phyloP scores from a whole-genome alignment of 2,888 invertebrate genomes.

The Melikaiella ostensackeni region DNA sequence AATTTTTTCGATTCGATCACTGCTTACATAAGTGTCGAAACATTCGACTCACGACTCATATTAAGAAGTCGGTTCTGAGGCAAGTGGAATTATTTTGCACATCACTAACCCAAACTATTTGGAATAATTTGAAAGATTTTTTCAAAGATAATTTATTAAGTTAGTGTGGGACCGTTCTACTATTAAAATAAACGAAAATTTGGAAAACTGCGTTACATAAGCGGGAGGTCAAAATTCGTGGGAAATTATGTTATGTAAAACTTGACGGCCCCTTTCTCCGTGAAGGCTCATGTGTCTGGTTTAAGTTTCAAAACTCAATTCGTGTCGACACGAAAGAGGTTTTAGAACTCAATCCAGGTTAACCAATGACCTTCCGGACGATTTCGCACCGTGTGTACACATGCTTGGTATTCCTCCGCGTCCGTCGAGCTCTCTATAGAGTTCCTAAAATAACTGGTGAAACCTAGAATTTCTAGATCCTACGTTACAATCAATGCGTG shows the following conservation, averaged over 20 bases:
- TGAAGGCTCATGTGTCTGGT: neutral
- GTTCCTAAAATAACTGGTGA: slow-evolving; percentile 56
- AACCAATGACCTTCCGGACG: slow-evolving; percentile 37
- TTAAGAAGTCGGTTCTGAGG: too few relatives aligned
- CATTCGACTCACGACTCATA: too few relatives aligned
- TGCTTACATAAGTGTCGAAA: too few relatives aligned
- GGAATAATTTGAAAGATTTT: neutral
- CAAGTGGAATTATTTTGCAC: too few relatives aligned
- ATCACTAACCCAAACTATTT: too few relatives aligned
- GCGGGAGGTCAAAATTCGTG: too few relatives aligned
- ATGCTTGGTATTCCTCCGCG: slow-evolving; percentile 51
- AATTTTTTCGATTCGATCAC: too few relatives aligned
- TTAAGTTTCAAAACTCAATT: slow-evolving; percentile 12
- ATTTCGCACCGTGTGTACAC: slow-evolving; percentile 42
- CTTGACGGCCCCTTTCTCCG: neutral
- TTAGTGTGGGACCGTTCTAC: neutral
- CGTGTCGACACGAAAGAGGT: slow-evolving; percentile 30
- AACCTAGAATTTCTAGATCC: slow-evolving; percentile 61
- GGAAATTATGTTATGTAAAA: too few relatives aligned
- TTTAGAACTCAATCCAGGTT: slow-evolving; percentile 38
- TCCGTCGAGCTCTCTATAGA: slow-evolving; percentile 54
- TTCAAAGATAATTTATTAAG: too few relatives aligned
- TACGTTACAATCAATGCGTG: slow-evolving; percentile 65
- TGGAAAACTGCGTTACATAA: too few relatives aligned
- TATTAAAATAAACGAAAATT: too few relatives aligned